These are phyloP conservation scores for Aporophyla lueneburgensis DNA, from an alignment of 2,888 invertebrate genomes.

Conservation along the genomic window DNA sequence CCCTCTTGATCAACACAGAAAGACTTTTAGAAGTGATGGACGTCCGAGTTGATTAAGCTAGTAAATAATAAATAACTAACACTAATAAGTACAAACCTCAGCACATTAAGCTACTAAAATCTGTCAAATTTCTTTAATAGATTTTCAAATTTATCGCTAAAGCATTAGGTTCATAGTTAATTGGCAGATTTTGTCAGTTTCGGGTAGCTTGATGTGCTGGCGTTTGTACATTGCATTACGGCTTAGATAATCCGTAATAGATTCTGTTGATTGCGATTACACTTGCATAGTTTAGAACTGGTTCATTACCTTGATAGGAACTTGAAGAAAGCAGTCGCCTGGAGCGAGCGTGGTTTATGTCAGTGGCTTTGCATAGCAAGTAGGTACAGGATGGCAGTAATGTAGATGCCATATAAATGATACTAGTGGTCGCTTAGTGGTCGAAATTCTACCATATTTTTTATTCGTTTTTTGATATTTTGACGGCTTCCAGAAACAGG, in stretches of 20 bases:
- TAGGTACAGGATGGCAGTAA: neutral
- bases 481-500: no score
- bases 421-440: no score
- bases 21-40: constrained; percentile 48
- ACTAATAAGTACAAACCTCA: neutral
- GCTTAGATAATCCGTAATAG: constrained; percentile 42
- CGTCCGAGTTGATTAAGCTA: constrained; percentile 39
- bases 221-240: constrained; percentile 35
- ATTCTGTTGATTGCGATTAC: constrained; percentile 36
- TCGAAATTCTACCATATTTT: no score
- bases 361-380: constrained; percentile 16
- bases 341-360: constrained; percentile 8
- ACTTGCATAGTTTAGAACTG: constrained; percentile 36
- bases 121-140: no score
- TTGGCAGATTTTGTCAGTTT: no score
- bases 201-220: no score
- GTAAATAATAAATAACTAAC: constrained; percentile 17
- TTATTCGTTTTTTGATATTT: no score
- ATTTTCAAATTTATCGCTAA: no score
- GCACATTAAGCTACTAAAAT: no score
- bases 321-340: constrained; percentile 40
- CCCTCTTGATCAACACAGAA: constrained; percentile 50
- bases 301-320: constrained; percentile 31
- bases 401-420: neutral
- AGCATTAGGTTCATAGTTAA: no score